Conservation (phyloP, 2,113 vertebrate genomes). For the Nannospalax galili region DNA sequence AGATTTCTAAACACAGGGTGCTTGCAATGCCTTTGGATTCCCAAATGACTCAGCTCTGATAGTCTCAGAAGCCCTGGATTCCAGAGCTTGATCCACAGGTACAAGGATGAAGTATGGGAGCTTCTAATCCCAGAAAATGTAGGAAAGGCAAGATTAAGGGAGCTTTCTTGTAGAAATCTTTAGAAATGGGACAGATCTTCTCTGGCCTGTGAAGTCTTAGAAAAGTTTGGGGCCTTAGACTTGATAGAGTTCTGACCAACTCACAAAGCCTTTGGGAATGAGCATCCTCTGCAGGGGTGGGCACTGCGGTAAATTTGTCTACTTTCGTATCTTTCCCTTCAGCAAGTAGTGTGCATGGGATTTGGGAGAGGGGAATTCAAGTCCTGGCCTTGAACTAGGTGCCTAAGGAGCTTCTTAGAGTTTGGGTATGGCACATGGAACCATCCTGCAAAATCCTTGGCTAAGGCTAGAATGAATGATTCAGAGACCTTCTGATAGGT, state of each 20-base stretch:
- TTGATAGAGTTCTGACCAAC: not conserved
- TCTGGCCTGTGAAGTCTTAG: not conserved
- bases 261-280: not conserved
- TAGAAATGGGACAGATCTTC: not conserved
- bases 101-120: not conserved
- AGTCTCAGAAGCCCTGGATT: not conserved
- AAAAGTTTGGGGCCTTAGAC: not conserved
- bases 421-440: not conserved
- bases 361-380: too few relatives aligned
- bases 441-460: not conserved
- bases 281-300: rapidly evolving
- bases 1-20: not conserved
- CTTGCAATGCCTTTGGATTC: not conserved
- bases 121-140: not conserved
- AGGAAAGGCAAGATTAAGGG: not conserved
- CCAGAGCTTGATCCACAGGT: not conserved
- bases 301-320: not conserved
- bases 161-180: not conserved
- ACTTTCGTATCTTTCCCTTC: not conserved
- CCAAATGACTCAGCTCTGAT: not conserved
- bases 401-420: not conserved
- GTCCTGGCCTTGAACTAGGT: not conserved
- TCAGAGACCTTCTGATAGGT: not conserved
- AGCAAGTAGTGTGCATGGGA: not conserved
- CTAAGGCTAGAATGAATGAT: not conserved